These are phyloP conservation scores for Lasioglossum pauxillum DNA, from an alignment of 2,888 invertebrate species.

Conservation along the genomic window DNA sequence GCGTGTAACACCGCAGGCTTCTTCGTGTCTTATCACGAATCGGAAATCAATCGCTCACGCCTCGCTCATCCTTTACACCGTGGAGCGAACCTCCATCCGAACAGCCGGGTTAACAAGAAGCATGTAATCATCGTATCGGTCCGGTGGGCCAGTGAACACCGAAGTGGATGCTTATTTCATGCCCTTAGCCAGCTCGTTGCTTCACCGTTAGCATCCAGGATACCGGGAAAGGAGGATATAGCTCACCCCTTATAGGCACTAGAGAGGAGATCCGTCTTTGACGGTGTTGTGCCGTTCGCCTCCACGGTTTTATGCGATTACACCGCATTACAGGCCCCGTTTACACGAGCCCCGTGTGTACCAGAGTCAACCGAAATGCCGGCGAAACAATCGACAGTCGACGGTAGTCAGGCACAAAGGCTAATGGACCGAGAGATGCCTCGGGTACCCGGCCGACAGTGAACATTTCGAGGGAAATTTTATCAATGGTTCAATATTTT, in stretches of 20 bases:
- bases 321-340: slow-evolving; percentile 52
- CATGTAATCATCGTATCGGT: slow-evolving; percentile 42
- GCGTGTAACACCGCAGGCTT: background rate
- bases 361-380: slow-evolving; percentile 22
- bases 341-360: slow-evolving; percentile 38
- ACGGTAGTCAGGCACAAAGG: background rate
- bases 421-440: slow-evolving; percentile 20
- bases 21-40: slow-evolving; percentile 52
- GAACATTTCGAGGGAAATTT: background rate
- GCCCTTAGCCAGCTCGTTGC: slow-evolving; percentile 49
- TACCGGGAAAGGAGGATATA: background rate
- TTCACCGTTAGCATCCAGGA: background rate
- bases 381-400: slow-evolving; percentile 8
- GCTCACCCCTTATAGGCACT: background rate
- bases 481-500: background rate
- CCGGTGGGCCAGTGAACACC: slow-evolving; percentile 15
- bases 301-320: slow-evolving; percentile 64
- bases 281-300: slow-evolving; percentile 53
- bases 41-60: slow-evolving; percentile 51
- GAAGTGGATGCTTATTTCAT: slow-evolving; percentile 34
- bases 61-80: slow-evolving; percentile 32
- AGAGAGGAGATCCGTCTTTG: slow-evolving; percentile 56
- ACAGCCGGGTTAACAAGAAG: slow-evolving; percentile 30
- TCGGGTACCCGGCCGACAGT: background rate
- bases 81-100: slow-evolving; percentile 27